These are phyloP conservation scores for Deilephila elpenor DNA, from an alignment of 2,888 invertebrate species.

Conservation along the genomic window DNA sequence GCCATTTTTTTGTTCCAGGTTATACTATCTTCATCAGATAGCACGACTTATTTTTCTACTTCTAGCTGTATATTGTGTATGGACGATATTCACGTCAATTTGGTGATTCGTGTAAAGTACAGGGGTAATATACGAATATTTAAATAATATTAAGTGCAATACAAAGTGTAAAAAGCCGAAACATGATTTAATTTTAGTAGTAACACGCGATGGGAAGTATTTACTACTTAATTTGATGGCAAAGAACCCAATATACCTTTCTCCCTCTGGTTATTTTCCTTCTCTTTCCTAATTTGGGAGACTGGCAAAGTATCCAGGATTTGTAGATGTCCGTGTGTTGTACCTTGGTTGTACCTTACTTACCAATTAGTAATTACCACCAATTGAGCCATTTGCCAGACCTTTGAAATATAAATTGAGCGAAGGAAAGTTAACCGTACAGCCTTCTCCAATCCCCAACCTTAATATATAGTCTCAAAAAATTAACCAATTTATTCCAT, in stretches of 20 bases:
- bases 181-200: conserved; percentile 18
- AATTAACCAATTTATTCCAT: too few relatives aligned
- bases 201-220: not conserved
- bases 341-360: too few relatives aligned
- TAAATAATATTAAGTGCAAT: conserved; percentile 20
- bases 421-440: too few relatives aligned
- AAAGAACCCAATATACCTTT: too few relatives aligned
- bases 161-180: conserved; percentile 12
- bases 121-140: conserved; percentile 13
- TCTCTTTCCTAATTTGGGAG: not conserved
- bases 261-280: not conserved
- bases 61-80: conserved; percentile 68
- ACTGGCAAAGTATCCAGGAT: too few relatives aligned
- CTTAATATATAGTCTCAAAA: too few relatives aligned
- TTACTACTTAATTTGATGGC: not conserved
- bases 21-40: conserved; percentile 82
- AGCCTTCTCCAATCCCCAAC: too few relatives aligned
- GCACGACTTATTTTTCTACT: conserved; percentile 65
- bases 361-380: too few relatives aligned
- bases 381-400: too few relatives aligned
- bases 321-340: too few relatives aligned
- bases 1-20: conserved; percentile 67
- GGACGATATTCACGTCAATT: conserved; percentile 65
- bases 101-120: conserved; percentile 45
- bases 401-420: too few relatives aligned